These are phyloP conservation scores for Tricholauxania praeusta DNA, from an alignment of 2,888 invertebrate species.

Conservation along the genomic window DNA sequence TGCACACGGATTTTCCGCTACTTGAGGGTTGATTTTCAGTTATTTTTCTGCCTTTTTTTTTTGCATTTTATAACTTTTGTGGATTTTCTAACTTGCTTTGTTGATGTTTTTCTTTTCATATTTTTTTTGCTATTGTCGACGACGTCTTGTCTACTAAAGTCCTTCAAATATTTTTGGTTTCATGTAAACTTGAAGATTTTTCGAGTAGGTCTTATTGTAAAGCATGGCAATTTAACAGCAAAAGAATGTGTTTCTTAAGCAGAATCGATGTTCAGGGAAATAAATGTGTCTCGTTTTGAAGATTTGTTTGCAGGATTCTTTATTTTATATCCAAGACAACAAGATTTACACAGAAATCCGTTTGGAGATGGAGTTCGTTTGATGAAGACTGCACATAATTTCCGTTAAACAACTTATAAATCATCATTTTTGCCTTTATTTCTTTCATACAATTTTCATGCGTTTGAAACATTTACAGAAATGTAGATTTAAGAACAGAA, in stretches of 20 bases:
- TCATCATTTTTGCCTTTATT: neutral
- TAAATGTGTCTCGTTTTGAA: neutral
- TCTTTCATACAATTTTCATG: too few species aligned
- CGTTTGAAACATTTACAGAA: too few species aligned
- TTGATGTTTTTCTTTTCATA: too few species aligned
- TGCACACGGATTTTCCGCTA: constrained; percentile 4
- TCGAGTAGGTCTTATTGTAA: neutral
- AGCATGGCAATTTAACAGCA: constrained; percentile 8
- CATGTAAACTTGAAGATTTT: too few species aligned
- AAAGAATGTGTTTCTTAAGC: neutral
- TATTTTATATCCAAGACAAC: neutral
- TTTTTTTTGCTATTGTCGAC: too few species aligned
- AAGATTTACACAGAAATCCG: neutral
- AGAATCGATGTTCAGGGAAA: neutral
- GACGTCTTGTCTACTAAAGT: too few species aligned
- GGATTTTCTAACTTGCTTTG: neutral
- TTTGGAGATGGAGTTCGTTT: neutral
- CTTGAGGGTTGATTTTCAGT: constrained; percentile 11
- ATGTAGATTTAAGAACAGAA: too few species aligned
- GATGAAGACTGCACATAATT: constrained; percentile 5
- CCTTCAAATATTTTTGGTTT: too few species aligned
- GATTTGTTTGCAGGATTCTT: constrained; percentile 12
- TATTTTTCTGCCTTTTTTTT: too few species aligned
- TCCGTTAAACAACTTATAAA: constrained; percentile 20
- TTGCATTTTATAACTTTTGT: constrained; percentile 1